A percentile compares a stretch with the other conserved stretches of the same genome.
These are phyloP conservation scores for Corythornis cristatus DNA, from an alignment of 2,113 vertebrate species.

Conservation along the genomic window DNA sequence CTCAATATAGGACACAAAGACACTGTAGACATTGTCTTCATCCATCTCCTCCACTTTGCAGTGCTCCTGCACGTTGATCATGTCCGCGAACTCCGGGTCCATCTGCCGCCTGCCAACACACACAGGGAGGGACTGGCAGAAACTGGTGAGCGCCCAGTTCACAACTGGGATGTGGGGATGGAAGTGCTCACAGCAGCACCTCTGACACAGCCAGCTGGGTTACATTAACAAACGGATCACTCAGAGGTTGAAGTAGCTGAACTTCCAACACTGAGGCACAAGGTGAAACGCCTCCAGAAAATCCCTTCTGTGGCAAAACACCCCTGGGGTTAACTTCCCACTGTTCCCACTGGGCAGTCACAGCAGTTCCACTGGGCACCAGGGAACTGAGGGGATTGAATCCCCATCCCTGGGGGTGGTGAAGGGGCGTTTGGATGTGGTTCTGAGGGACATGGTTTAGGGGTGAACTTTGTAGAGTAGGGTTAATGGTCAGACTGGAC, in stretches of 20 bases:
- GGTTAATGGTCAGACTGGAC: too few species aligned
- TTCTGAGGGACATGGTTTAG: too few species aligned
- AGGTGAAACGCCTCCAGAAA: not conserved
- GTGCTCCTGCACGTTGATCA: constrained; percentile 87
- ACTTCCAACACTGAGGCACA: too few species aligned
- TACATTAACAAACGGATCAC: not conserved
- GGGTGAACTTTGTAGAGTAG: too few species aligned
- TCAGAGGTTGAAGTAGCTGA: not conserved
- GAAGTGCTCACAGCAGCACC: rapidly evolving
- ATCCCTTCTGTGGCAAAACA: not conserved
- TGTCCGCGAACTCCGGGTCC: constrained; percentile 92
- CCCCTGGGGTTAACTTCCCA: not conserved
- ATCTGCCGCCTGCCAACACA: constrained; percentile 77
- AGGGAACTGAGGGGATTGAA: too few species aligned
- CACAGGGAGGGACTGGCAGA: too few species aligned
- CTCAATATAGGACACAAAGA: constrained; percentile 97
- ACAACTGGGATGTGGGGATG: rapidly evolving
- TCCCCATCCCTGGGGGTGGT: too few species aligned
- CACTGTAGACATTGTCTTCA: constrained; percentile 92
- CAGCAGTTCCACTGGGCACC: too few species aligned
- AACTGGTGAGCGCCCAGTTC: rapidly evolving
- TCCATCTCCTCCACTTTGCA: constrained; percentile 87
- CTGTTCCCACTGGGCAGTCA: rapidly evolving
- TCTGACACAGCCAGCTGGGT: not conserved
- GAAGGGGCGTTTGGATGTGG: too few species aligned